phyloP scores from a whole-genome alignment of 2,888 invertebrate genomes.

The Himalopsyche kuldschensis region DNA sequence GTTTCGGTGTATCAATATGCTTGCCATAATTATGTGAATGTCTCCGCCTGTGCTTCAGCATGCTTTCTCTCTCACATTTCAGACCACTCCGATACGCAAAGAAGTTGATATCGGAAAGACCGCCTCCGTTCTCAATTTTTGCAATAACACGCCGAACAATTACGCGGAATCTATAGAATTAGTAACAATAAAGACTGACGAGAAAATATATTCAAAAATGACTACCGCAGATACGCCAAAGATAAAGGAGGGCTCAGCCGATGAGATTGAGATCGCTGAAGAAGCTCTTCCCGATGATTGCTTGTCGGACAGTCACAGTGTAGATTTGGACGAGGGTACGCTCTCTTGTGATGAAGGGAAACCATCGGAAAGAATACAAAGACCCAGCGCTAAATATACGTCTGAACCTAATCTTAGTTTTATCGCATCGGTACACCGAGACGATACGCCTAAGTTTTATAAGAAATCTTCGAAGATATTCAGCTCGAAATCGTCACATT shows the following conservation, averaged over 20 bases:
- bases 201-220: not conserved
- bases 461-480: slow-evolving; percentile 47
- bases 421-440: slow-evolving; percentile 44
- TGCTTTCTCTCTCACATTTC: slow-evolving; percentile 32
- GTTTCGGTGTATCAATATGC: not conserved
- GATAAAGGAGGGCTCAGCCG: not conserved
- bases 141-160: not conserved
- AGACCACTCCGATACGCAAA: slow-evolving; percentile 23
- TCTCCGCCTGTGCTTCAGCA: slow-evolving; percentile 34
- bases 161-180: not conserved
- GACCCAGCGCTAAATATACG: slow-evolving; percentile 55
- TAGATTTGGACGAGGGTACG: slow-evolving; percentile 41
- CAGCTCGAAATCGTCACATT: slow-evolving; percentile 49
- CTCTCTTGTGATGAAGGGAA: slow-evolving; percentile 47
- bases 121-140: not conserved
- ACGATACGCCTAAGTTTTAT: slow-evolving; percentile 51
- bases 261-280: slow-evolving; percentile 12
- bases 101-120: not conserved
- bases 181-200: not conserved
- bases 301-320: slow-evolving; percentile 15
- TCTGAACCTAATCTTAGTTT: slow-evolving; percentile 56
- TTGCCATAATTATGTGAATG: slow-evolving; percentile 22
- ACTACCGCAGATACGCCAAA: not conserved
- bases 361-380: slow-evolving; percentile 45
- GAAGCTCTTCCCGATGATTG: not conserved